phyloP scores from a whole-genome alignment of 2,797 vertebrate genomes.

The Pseudopleuronectes americanus region DNA sequence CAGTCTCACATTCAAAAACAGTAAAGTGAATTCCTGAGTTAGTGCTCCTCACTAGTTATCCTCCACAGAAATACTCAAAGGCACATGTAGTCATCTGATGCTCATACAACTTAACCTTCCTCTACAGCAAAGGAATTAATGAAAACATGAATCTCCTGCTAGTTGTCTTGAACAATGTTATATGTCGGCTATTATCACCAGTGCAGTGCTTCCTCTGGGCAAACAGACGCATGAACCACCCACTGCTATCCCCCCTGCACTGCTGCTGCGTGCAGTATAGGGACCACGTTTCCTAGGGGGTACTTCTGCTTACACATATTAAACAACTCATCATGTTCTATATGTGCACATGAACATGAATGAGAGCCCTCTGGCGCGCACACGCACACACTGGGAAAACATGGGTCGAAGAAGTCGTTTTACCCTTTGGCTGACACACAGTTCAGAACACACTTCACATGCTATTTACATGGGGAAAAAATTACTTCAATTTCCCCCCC shows the following conservation, averaged over 20 bases:
- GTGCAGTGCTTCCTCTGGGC: conserved; percentile 1
- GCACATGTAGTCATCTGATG: not conserved
- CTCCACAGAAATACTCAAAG: not conserved
- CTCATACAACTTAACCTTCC: not conserved
- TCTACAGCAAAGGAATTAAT: not conserved
- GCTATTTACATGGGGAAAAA: not conserved
- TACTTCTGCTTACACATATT: conserved; percentile 28
- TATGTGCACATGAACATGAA: conserved; percentile 26
- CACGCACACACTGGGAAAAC: conserved; percentile 14
- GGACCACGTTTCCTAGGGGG: conserved; percentile 31
- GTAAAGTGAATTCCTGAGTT: too few relatives aligned
- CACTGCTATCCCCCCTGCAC: conserved; percentile 14
- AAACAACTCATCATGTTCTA: conserved; percentile 24
- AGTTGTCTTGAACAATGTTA: conserved; percentile 9
- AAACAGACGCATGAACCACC: conserved; percentile 38
- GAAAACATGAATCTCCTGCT: conserved; percentile 12
- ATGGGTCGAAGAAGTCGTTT: conserved; percentile 28
- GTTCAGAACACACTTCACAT: conserved; percentile 12
- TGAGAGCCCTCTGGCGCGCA: conserved; percentile 14
- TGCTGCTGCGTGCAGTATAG: conserved; percentile 23
- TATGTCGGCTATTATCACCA: conserved; percentile 17
- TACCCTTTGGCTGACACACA: conserved; percentile 22
- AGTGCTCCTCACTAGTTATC: not conserved
- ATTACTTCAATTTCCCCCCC: conserved; percentile 30
- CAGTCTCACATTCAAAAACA: not conserved